Evolutionary conservation across 1,140 invertebrate genomes (phyloP), one percentile per base, ranked within the genome.

Genomic region (Apis mellifera): DNA sequence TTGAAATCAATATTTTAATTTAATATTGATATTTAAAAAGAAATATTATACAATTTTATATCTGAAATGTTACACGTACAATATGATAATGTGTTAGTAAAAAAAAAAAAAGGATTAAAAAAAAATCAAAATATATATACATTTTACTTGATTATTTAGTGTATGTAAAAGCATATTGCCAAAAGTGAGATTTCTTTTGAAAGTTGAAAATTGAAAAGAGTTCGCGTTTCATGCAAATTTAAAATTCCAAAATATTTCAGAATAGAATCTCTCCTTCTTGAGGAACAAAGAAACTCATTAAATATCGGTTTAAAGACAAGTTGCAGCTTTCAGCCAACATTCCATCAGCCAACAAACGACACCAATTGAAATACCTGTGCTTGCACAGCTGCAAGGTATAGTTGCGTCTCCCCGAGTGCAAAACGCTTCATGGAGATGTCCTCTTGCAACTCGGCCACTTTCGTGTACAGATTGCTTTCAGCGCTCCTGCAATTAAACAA

Each of bases 341-440:
- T 2, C 2, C 42, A 9, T 66, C 66, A 42, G 15, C 21, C 11
- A 19, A 23, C 12, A 23, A 26, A 32, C 5, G 32, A 59, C 42
- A 77, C 52, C 48, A 42, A 42, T 57, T 0, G 60, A 65, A 94
- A 95, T 96, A 98, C 98, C 96, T 99, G 98, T 81, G 98, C 96
- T 94, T 96, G 96, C 50, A 99, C 96, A 42, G 98, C 97, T 52
- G 97, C 96, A 42, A 99, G 95, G 93, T 98, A 98, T 75, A 99
- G 96, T 93, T 98, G 98, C 50, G 98, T 97, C 48, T 98, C 96
- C 74, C 97, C 96, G 71, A 99, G 96, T 94, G 99, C 98, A 92
- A 98, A 99, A 89, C 97, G 96, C 94, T 99, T 99, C 94, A 98
- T 95, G 87, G 98, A 98, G 92, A 99, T 97, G 90, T 99, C 98